These are phyloP conservation scores for Hirtodrosophila histrioides DNA, from an alignment of 2,888 invertebrate species.

Conservation along the genomic window DNA sequence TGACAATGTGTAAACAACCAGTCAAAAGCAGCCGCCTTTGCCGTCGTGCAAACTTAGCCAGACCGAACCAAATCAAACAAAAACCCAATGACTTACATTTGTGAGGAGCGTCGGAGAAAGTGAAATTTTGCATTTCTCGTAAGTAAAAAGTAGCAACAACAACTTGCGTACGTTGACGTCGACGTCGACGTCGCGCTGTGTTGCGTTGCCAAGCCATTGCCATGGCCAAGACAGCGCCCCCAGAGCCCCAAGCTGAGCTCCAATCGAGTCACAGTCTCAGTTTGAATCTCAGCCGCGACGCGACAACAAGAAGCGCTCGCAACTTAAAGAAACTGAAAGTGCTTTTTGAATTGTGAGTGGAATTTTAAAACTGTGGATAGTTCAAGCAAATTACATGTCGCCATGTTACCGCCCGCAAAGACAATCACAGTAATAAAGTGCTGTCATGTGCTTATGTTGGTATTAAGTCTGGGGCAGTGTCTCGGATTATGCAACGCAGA, in stretches of 20 bases:
- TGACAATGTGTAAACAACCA: constrained; percentile 37
- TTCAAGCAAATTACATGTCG: constrained; percentile 43
- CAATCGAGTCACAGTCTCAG: constrained; percentile 31
- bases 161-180: constrained; percentile 16
- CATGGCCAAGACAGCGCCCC: constrained; percentile 43
- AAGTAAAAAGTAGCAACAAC: constrained; percentile 33
- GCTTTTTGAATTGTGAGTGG: constrained; percentile 37
- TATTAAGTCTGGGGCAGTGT: constrained; percentile 59
- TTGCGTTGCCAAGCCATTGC: constrained; percentile 37
- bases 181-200: too few relatives aligned
- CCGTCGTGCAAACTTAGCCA: constrained; percentile 13
- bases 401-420: constrained; percentile 55
- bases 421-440: constrained; percentile 33
- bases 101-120: constrained; percentile 68
- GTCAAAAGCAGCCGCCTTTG: constrained; percentile 17
- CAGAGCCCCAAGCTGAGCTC: constrained; percentile 28
- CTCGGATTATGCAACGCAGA: constrained; percentile 76
- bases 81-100: constrained; percentile 76
- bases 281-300: constrained; percentile 23
- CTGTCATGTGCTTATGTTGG: constrained; percentile 52
- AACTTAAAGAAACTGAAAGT: constrained; percentile 70
- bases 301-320: constrained; percentile 30
- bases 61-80: constrained; percentile 25
- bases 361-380: constrained; percentile 41
- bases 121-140: constrained; percentile 79